A percentile compares a stretch with the other conserved stretches of the same genome.
Evolutionary conservation across 2,113 vertebrate genomes (phyloP).

Genomic region (Chloropsis hardwickii): DNA sequence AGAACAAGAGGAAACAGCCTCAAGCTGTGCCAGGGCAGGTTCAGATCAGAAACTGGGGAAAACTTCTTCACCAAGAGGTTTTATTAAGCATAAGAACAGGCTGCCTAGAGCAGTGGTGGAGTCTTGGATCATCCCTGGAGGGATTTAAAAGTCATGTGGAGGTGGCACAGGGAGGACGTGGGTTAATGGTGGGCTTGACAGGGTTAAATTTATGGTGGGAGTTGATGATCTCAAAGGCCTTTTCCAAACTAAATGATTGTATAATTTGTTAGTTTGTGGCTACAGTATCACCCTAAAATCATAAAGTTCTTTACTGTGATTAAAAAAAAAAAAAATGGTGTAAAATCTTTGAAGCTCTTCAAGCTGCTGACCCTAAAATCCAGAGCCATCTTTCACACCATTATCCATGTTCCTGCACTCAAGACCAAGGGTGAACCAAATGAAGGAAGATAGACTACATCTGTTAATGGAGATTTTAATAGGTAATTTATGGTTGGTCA

Average conservation of each 20-base stretch:
- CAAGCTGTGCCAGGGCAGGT: rapidly evolving
- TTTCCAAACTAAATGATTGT: neutral
- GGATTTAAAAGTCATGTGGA: rapidly evolving
- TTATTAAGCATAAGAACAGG: too few species aligned
- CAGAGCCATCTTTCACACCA: neutral
- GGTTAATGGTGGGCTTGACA: neutral
- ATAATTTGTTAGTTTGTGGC: neutral
- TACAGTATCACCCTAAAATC: neutral
- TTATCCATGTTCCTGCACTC: neutral
- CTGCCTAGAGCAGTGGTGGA: neutral
- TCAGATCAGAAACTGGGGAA: neutral
- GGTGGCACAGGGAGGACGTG: rapidly evolving
- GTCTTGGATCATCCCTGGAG: too few species aligned
- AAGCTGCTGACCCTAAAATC: neutral
- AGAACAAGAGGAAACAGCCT: rapidly evolving
- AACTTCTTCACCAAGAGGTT: neutral
- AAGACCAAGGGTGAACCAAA: neutral
- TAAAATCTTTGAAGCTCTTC: neutral
- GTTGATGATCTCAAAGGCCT: neutral
- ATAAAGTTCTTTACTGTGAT: rapidly evolving
- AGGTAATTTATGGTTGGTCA: conserved; percentile 11
- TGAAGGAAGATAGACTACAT: neutral
- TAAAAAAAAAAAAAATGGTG: neutral
- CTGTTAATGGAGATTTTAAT: conserved; percentile 26
- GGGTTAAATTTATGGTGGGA: too few species aligned